Evolutionary conservation across 2,113 vertebrate species (phyloP), one percentile per base, ranked within the genome.

Genomic region (Pseudorectes ferrugineus): DNA sequence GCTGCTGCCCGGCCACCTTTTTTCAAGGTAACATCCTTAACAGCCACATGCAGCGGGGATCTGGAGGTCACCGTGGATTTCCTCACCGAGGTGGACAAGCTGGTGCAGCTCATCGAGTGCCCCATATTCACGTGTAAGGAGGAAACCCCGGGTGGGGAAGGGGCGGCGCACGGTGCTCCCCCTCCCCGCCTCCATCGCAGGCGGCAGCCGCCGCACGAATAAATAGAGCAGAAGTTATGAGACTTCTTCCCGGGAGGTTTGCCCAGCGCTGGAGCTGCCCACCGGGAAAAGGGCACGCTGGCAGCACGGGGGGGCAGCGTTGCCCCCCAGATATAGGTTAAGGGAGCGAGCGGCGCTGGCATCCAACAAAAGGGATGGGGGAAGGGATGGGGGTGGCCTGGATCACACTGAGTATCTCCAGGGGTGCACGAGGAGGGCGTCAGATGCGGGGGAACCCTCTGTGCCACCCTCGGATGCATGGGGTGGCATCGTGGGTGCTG

Each of bases 11-110:
- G 6, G 62, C 59, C 42, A 24, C 68, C 36, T 23, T 65, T 26
- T 48, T 1, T 57, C 58, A 2, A 57, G 40, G 77, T 24, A 11
- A 6, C 81, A 28, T 92, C 98, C 98, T 99, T 99, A 95, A 98
- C 97, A 2, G 23, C 16, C 38, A 0, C 45, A 2, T 54, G 67
- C 97, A 99, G 99, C 9, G 99, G 99, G 46, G 99, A 99, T 84
- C 98, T 99, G 75, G 99, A 99, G 97, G 99, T 99, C 95, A 99
- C 99, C 0, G 99, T 99, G 88, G 99, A 99, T 96, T 99, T 99
- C 94, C 98, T 99, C 82, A 99, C 99, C 3, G 99, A 99, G 92
- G 99, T 99, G 43, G 99, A 99, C 98, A 99, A 99, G 91, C 97
- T 99, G 96, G 99, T 99, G 21, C 99, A 99, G 96, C 98, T 99